Conservation (phyloP, 2,113 vertebrate genomes). For the Misgurnus anguillicaudatus region DNA sequence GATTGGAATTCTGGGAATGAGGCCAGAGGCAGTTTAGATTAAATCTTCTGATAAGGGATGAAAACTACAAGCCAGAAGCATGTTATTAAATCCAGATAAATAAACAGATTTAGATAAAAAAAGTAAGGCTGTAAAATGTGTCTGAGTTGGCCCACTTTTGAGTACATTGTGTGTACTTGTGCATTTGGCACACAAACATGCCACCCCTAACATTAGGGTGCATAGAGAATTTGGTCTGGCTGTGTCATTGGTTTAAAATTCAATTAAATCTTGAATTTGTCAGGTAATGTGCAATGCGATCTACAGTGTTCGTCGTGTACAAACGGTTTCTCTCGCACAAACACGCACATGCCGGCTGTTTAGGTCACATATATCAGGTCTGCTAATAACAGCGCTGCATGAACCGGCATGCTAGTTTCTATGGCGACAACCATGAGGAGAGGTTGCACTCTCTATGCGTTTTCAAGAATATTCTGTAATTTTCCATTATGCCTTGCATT, state of each 20-base stretch:
- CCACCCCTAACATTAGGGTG: neutral
- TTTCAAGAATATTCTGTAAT: slow-evolving; percentile 35
- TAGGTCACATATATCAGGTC: slow-evolving; percentile 50
- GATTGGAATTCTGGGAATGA: slow-evolving; percentile 29
- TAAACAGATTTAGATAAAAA: slow-evolving; percentile 16
- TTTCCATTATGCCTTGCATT: slow-evolving; percentile 24
- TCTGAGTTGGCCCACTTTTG: slow-evolving; percentile 21
- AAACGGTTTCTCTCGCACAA: slow-evolving; percentile 10
- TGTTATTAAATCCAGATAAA: slow-evolving; percentile 27
- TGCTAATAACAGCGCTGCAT: slow-evolving; percentile 49
- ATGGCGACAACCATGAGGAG: slow-evolving; percentile 38
- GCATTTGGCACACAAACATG: neutral
- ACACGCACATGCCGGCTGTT: slow-evolving; percentile 6
- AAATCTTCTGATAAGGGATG: slow-evolving; percentile 1
- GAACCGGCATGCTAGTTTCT: slow-evolving; percentile 41
- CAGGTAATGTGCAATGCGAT: neutral
- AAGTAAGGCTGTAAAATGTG: neutral
- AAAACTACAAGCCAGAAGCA: slow-evolving; percentile 14
- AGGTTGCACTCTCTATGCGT: slow-evolving; percentile 17
- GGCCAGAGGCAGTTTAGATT: slow-evolving; percentile 38
- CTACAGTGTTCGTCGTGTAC: neutral
- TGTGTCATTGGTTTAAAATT: neutral
- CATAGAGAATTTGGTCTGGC: neutral
- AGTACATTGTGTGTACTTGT: neutral
- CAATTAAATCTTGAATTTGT: no score